These are phyloP conservation scores for Cataglyphis altisquamis DNA, from an alignment of 2,888 invertebrate species.

Conservation along the genomic window DNA sequence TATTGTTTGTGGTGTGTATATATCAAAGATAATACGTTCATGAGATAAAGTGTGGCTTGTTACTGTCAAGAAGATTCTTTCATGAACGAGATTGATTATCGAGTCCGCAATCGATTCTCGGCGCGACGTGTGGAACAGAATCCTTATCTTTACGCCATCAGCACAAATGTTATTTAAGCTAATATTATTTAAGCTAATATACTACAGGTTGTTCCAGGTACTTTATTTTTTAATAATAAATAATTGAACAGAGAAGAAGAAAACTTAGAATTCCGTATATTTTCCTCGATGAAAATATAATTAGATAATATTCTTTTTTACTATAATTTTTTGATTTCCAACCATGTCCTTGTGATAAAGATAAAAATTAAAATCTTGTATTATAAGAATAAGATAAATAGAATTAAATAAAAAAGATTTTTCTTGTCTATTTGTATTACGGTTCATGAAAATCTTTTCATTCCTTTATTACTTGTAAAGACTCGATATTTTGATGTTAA, in stretches of 20 bases:
- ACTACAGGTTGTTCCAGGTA: neutral
- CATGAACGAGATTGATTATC: neutral
- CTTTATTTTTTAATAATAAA: neutral
- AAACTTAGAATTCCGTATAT: neutral
- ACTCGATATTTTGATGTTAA: neutral
- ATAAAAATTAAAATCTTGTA: neutral
- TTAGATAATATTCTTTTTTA: neutral
- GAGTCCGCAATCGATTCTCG: constrained; percentile 32
- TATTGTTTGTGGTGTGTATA: constrained; percentile 77
- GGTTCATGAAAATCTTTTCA: neutral
- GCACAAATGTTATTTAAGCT: constrained; percentile 3
- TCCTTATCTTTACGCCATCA: neutral
- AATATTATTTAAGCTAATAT: neutral
- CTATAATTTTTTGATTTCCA: neutral
- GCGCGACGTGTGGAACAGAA: constrained; percentile 46
- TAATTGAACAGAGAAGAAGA: neutral
- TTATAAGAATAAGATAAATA: neutral
- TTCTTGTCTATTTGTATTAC: neutral
- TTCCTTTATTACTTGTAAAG: neutral
- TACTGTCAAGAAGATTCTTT: constrained; percentile 55
- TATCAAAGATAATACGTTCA: constrained; percentile 48
- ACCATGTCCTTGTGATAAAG: neutral
- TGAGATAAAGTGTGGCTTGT: constrained; percentile 50
- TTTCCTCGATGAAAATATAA: neutral
- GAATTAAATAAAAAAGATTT: neutral